Evolutionary conservation across 2,797 vertebrate genomes (phyloP).

Genomic region (Argentina silus): DNA sequence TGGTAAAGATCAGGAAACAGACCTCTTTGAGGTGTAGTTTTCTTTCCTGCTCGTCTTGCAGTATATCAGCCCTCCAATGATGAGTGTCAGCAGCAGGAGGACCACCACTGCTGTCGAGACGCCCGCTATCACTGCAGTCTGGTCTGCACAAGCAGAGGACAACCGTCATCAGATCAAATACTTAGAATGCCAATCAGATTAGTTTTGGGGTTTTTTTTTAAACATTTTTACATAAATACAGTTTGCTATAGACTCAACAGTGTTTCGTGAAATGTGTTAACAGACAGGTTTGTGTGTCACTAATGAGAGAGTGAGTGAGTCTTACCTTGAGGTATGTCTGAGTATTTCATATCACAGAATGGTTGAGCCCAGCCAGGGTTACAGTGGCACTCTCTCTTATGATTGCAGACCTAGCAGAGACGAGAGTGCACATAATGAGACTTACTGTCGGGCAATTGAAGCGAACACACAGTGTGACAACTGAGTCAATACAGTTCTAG

Average conservation of each 20-base stretch:
- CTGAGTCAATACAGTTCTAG: neutral
- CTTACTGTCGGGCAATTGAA: too few species aligned
- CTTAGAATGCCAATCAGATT: neutral
- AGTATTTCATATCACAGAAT: slow-evolving; percentile 69
- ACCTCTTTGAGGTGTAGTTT: slow-evolving; percentile 72
- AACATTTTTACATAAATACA: too few species aligned
- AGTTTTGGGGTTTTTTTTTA: too few species aligned
- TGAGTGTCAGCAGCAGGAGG: slow-evolving; percentile 40
- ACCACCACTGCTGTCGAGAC: slow-evolving; percentile 56
- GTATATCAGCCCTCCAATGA: slow-evolving; percentile 54
- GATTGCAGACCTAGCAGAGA: slow-evolving; percentile 83
- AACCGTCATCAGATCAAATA: neutral
- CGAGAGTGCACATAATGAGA: neutral
- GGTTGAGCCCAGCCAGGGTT: slow-evolving; percentile 83
- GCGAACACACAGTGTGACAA: neutral
- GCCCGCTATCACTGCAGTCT: slow-evolving; percentile 34
- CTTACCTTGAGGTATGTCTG: slow-evolving; percentile 68
- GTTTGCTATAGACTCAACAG: neutral
- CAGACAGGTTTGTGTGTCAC: neutral
- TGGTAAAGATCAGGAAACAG: neutral
- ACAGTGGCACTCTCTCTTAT: slow-evolving; percentile 85
- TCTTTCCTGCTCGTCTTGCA: slow-evolving; percentile 46
- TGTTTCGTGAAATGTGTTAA: neutral
- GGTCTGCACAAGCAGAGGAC: slow-evolving; percentile 49
- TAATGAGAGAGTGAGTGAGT: neutral